Conservation (phyloP, 2,113 vertebrate species). For the Oryzias woworae region DNA sequence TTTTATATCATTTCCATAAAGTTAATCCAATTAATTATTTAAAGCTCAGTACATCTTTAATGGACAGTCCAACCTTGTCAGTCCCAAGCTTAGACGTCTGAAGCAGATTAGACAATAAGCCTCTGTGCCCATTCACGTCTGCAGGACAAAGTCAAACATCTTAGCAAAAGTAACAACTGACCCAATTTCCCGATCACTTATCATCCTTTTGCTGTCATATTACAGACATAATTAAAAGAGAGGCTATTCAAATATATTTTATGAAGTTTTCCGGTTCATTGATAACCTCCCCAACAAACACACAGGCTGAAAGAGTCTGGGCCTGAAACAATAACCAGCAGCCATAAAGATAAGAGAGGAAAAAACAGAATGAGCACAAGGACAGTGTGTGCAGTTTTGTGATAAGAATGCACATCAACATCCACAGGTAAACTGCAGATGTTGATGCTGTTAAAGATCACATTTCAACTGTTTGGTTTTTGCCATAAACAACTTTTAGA, state of each 20-base stretch:
- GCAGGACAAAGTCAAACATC: conserved; percentile 37
- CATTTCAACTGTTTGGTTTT: too few species aligned
- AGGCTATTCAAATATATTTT: not conserved
- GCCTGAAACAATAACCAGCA: too few species aligned
- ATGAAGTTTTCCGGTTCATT: not conserved
- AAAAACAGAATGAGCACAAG: too few species aligned
- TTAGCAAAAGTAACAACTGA: conserved; percentile 7
- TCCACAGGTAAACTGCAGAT: too few species aligned
- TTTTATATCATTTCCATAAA: not conserved
- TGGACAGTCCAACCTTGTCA: not conserved
- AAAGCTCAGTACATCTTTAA: not conserved
- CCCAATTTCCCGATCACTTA: not conserved
- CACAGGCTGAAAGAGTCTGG: not conserved
- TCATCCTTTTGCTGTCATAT: not conserved
- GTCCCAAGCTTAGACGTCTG: conserved; percentile 19
- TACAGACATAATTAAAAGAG: not conserved
- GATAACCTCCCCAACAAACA: conserved; percentile 5
- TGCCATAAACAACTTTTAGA: too few species aligned
- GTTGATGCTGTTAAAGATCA: too few species aligned
- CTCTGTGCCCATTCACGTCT: conserved; percentile 2
- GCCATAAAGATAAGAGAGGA: too few species aligned
- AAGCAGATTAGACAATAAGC: conserved; percentile 44
- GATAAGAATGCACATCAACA: too few species aligned
- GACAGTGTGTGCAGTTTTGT: too few species aligned
- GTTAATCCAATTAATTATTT: not conserved